Evolutionary conservation across 30 jellyfish, hydroid and myxozoan genomes (phyloP).

Genomic region (Cassiopea andromeda): DNA sequence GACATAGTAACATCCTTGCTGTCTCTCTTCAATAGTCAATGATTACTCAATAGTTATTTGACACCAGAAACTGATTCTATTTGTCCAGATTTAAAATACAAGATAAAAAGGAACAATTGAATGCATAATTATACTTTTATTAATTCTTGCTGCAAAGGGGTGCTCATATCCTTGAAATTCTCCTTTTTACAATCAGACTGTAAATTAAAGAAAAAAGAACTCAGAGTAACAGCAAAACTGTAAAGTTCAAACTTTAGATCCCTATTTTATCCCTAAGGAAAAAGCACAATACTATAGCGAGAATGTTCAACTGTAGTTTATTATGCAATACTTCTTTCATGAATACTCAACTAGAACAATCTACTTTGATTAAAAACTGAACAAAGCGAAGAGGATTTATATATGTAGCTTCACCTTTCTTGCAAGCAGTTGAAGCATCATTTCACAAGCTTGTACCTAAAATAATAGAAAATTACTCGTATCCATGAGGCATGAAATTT

Average conservation of each 20-base stretch:
- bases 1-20: too few species aligned
- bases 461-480: not conserved
- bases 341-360: too few species aligned
- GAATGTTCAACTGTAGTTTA: too few species aligned
- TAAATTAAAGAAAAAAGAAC: not conserved
- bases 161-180: conserved; percentile 13
- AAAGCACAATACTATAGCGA: too few species aligned
- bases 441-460: conserved; percentile 85
- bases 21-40: too few species aligned
- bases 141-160: conserved; percentile 19
- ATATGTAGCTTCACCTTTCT: conserved; percentile 52
- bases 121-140: not conserved
- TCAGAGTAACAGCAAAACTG: not conserved
- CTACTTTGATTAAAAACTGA: too few species aligned
- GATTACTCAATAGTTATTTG: too few species aligned
- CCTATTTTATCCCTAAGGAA: too few species aligned
- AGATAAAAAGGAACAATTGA: not conserved
- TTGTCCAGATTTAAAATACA: too few species aligned
- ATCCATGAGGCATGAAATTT: not conserved
- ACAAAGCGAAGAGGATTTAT: not conserved
- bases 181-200: conserved; percentile 10
- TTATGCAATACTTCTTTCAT: too few species aligned
- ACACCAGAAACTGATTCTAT: too few species aligned
- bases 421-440: conserved; percentile 57
- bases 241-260: too few species aligned